Base-by-base conservation (phyloP, 2,797 vertebrate genomes). In the Dallia pectoralis region DNA sequence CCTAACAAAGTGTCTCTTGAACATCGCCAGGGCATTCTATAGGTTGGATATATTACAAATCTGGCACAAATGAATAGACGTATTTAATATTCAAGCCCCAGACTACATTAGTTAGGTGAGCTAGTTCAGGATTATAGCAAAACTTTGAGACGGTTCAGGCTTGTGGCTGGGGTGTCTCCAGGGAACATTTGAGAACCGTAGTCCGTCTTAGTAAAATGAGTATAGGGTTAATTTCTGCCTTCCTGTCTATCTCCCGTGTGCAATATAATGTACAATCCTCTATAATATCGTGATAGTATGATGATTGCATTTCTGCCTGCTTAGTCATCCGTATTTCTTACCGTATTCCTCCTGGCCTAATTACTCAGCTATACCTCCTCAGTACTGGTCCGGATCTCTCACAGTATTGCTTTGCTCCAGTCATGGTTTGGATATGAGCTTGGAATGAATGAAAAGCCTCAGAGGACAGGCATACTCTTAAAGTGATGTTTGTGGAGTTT, bases 1-100 rank as follows among this genome's bases (percentile, higher is more conserved):
- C 18, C 84, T 77, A 81, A 68, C 71, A 74, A 49, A 51, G 8
- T 44, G 40, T 6, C 12, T 44, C 7, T 44, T 11, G 12, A 44
- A 44, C 40, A 44, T 44, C 40, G 7, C 40, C 40, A 44, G 7
- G 7, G 7, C 40, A 44, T 44, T 44, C 8, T 11, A 44, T 44
- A 11, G 7, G 12, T 44, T 44, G 1, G 2, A 44, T 44, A 11
- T 44, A 44, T 8, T 44, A 1, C 40, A 44, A 4, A 44, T 6
- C 40, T 44, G 12, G 40, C 40, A 44, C 40, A 44, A 1, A 6
- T 4, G 40, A 44, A 44, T 44, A 9, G 12, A 8, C 40, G 3
- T 44, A 11, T 44, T 44, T 44, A 44, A 44, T 4, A 44, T 4
- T 44, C 40, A 44, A 44, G 40, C 7, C 40, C 40, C 40, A 1